These are phyloP conservation scores for Solea solea DNA, from an alignment of 2,113 vertebrate genomes.

Conservation along the genomic window DNA sequence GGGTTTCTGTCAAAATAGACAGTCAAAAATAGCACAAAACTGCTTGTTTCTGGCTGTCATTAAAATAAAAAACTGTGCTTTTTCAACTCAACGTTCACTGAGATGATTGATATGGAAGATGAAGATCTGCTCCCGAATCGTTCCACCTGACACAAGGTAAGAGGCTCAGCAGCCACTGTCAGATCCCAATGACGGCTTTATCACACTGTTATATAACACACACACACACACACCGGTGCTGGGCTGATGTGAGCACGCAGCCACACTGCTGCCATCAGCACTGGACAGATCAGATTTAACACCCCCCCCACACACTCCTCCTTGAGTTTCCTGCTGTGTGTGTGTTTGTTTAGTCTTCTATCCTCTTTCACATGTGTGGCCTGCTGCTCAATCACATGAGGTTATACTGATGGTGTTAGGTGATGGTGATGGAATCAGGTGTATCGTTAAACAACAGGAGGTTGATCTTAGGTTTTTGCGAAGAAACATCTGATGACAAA, in stretches of 20 bases:
- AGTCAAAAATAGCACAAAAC: too few relatives aligned
- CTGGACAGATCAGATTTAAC: constrained; percentile 75
- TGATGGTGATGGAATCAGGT: constrained; percentile 29
- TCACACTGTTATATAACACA: constrained; percentile 72
- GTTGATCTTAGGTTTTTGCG: not conserved
- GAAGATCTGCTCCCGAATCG: constrained; percentile 44
- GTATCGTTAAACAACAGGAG: not conserved
- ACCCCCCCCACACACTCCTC: constrained; percentile 33
- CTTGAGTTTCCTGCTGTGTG: constrained; percentile 48
- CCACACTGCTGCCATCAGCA: constrained; percentile 75
- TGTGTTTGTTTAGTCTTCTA: constrained; percentile 24
- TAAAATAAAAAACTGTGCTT: not conserved
- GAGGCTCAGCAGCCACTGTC: constrained; percentile 75
- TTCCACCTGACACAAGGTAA: constrained; percentile 71
- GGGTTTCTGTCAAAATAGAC: too few relatives aligned
- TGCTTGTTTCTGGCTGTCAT: too few relatives aligned
- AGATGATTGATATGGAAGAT: constrained; percentile 40
- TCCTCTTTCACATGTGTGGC: constrained; percentile 27
- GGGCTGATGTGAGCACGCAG: constrained; percentile 39
- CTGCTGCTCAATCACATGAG: constrained; percentile 4
- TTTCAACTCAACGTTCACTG: not conserved
- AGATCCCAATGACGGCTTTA: constrained; percentile 87
- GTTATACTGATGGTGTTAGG: constrained; percentile 17
- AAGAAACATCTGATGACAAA: too few relatives aligned
- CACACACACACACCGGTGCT: constrained; percentile 32